A percentile compares a stretch with the other conserved stretches of the same genome.
phyloP scores from a whole-genome alignment of 2,888 invertebrate genomes.

The Galerucella pusilla region DNA sequence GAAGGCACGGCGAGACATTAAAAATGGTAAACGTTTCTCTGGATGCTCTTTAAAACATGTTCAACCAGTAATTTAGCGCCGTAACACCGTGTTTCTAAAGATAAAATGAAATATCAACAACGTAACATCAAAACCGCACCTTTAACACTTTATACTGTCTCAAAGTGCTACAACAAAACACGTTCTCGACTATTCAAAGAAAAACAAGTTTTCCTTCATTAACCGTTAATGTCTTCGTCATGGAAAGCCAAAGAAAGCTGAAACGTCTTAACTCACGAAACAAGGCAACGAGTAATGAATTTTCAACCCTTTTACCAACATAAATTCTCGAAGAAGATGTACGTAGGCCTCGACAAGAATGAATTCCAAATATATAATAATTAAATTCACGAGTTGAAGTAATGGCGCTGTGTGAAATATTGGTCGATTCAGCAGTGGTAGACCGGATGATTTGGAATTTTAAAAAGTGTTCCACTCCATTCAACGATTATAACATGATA shows the following conservation, averaged over 20 bases:
- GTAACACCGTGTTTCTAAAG: background rate
- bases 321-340: conserved; percentile 30
- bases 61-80: background rate
- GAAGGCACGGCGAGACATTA: background rate
- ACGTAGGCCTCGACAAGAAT: conserved; percentile 24
- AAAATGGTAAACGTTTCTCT: background rate
- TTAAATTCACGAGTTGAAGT: conserved; percentile 28
- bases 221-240: conserved; percentile 20
- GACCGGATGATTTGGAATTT: background rate
- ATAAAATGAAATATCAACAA: background rate
- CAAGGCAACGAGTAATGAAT: conserved; percentile 29
- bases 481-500: no score
- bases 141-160: conserved; percentile 12
- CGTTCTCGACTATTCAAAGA: conserved; percentile 2
- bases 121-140: conserved; percentile 15
- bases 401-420: conserved; percentile 25
- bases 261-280: conserved; percentile 26
- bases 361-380: conserved; percentile 34
- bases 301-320: conserved; percentile 27
- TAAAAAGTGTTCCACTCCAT: no score
- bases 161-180: conserved; percentile 12
- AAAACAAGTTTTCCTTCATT: conserved; percentile 18
- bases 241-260: conserved; percentile 19
- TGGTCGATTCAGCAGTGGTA: conserved; percentile 14
- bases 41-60: background rate